Evolutionary conservation across 2,113 vertebrate genomes (phyloP), one percentile per base, ranked within the genome.

Genomic region (Lynx canadensis): DNA sequence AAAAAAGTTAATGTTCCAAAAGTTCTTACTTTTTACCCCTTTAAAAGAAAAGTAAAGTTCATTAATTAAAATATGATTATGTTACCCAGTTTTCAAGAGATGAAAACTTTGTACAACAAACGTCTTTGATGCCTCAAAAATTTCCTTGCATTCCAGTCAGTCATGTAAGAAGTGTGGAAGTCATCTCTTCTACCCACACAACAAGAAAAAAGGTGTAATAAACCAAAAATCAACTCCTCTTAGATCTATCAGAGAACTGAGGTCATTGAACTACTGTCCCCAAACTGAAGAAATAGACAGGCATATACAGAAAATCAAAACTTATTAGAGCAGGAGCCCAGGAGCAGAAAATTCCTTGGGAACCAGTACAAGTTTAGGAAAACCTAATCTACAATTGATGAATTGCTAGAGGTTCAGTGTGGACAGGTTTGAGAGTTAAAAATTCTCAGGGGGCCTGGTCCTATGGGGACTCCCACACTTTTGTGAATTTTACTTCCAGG

Each of bases 31-130:
- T 45, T 92, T 95, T 69, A 83, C 0, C 0, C 4, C 4, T 90
- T 89, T 88, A 65, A 92, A 91, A 91, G 63, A 69, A 96, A 97
- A 80, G 84, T 7, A n/a, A 76, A 73, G 45, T 78, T 1, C 6
- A 89, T 91, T 88, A 85, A 73, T 66, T 91, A 94, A 96, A 90
- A 93, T 10, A 68, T 6, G 57, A 31, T 88, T 73, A 95, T 25
- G 57, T 41, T 79, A 91, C 50, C 25, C 38, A 74, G 57, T 84
- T 87, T 91, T 76, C 25, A 89, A 89, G 23, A 92, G 19, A 88
- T 68, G 8, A 84, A 95, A 81, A 92, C 4, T 31, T 96, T 79
- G 41, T 78, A 79, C 6, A 85, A 80, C 57, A 94, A 91, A 27
- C 18, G 13, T 41, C 36, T 82, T 68, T 36, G 4, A 80, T 19